phyloP scores from a whole-genome alignment of 2,888 invertebrate species.

The Thera obeliscata region DNA sequence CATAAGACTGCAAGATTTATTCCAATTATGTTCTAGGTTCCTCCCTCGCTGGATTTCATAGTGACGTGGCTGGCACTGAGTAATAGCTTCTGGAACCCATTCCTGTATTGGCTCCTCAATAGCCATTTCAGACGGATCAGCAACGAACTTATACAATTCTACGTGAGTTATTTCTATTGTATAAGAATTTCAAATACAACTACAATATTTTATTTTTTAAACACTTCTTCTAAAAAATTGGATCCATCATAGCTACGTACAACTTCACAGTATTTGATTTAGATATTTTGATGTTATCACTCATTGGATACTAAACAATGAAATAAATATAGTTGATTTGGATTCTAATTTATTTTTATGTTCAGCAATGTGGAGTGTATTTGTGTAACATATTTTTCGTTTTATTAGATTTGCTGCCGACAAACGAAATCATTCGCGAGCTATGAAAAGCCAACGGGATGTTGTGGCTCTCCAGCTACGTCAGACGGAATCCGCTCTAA shows the following conservation, averaged over 20 bases:
- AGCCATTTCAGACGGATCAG: conserved; percentile 93
- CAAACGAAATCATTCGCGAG: conserved; percentile 68
- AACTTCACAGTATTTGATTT: no score
- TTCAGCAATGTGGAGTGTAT: background rate
- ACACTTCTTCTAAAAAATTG: no score
- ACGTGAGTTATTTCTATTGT: conserved; percentile 80
- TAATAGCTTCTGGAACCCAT: conserved; percentile 96
- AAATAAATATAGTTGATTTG: no score
- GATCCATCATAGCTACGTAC: no score
- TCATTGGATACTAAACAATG: background rate
- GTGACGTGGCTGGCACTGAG: conserved; percentile 94
- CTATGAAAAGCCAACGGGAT: conserved; percentile 77
- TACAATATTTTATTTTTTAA: no score
- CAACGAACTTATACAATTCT: conserved; percentile 89
- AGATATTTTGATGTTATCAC: no score
- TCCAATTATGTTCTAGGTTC: conserved; percentile 81
- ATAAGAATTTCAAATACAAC: background rate
- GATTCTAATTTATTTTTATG: no score
- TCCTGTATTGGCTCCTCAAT: conserved; percentile 94
- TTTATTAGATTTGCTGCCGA: conserved; percentile 73
- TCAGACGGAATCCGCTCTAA: conserved; percentile 80
- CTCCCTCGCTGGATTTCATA: conserved; percentile 91
- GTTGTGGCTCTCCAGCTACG: conserved; percentile 76
- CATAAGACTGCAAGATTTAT: conserved; percentile 20
- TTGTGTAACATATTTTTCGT: conserved; percentile 6